Evolutionary conservation across 2,113 vertebrate species (phyloP), one percentile per base, ranked within the genome.

Genomic region (Chionis minor): DNA sequence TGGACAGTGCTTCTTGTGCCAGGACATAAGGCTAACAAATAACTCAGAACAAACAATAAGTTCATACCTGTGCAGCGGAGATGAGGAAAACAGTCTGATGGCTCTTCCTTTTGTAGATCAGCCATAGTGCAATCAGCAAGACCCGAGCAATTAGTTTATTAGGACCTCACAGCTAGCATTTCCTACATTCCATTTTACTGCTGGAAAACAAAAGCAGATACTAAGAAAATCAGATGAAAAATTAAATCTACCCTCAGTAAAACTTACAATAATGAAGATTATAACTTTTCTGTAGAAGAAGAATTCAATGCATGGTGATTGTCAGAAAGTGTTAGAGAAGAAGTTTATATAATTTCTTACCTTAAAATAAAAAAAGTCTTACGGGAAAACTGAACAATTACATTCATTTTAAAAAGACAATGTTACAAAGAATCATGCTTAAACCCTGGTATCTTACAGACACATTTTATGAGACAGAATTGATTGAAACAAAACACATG

Each of bases 11-110:
- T 78, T 82, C 22, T 30, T 28, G 27, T 40, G 20, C 40, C 32
- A 81, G 63, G 27, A 44, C 21, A 24, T 22, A 40, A 38, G 20
- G 32, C 32, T 52, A 52, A 27, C 14, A 26, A 54, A 54, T 16
- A 74, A 65, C 44, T 79, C 30, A 14, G 44, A 70, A 49, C 26
- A 24, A 87, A 28, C 10, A 26, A 3, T 32, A n/a, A 58, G 30
- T 85, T 71, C 32, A 12, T 66, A 72, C 40, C 62, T n/a, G 51
- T 8, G 7, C 58, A 87, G n/a, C 66, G 23, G 21, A 84, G 40
- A 55, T 0, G 5, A 38, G 24, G 13, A 72, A n/a, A 44, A 78
- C 18, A 51, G 40, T 6, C 22, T 0, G 2, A 19, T 9, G 18
- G 30, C 40, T 59, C 12, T 52, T 62, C 10, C 18, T 47, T 65